A percentile compares a stretch with the other conserved stretches of the same genome.
Conservation (phyloP, 2,797 vertebrate genomes). For the Scyliorhinus canicula region DNA sequence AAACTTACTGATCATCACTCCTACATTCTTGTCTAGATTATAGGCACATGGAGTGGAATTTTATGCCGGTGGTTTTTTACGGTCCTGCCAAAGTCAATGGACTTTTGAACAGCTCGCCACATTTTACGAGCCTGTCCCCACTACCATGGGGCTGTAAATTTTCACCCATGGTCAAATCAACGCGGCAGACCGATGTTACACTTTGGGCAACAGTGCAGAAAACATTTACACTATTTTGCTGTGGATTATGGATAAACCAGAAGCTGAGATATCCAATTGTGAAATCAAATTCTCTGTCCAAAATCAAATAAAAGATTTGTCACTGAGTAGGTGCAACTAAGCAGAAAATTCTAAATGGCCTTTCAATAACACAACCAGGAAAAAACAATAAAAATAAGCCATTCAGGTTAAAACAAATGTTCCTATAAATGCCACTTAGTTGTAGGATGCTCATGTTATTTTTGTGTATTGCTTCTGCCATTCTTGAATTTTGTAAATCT, state of each 20-base stretch:
- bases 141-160: neutral
- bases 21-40: too few species aligned
- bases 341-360: neutral
- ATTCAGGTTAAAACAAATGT: slow-evolving; percentile 7
- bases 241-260: neutral
- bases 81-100: too few species aligned
- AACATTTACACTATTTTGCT: neutral
- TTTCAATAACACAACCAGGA: slow-evolving; percentile 12
- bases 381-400: neutral
- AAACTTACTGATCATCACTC: too few species aligned
- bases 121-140: too few species aligned
- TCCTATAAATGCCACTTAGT: neutral
- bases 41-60: too few species aligned
- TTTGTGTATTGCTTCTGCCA: neutral
- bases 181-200: neutral
- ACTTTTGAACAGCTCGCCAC: too few species aligned
- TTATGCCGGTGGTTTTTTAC: too few species aligned
- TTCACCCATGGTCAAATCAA: neutral
- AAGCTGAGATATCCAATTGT: neutral
- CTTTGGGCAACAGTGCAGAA: neutral
- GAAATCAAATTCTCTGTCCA: neutral
- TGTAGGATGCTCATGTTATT: neutral
- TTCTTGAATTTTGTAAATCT: neutral
- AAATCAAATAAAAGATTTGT: neutral
- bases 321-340: neutral